Conservation (phyloP, 2,113 vertebrate genomes). For the Sylvietta virens region DNA sequence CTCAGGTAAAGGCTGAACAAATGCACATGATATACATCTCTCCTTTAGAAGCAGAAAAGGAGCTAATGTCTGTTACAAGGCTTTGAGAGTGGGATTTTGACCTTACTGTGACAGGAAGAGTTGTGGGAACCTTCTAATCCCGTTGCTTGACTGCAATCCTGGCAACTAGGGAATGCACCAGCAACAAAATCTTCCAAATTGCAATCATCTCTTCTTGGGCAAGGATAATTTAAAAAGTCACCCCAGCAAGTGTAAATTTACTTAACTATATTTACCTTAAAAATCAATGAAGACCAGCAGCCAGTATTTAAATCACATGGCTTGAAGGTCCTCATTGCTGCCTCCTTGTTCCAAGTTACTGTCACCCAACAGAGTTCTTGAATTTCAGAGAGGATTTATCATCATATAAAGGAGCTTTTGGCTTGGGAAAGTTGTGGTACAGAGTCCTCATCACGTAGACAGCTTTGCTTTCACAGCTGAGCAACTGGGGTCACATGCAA, state of each 20-base stretch:
- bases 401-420: not conserved
- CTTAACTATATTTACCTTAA: not conserved
- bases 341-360: not conserved
- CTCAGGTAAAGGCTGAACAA: slow-evolving; percentile 47
- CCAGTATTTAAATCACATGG: not conserved
- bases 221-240: not conserved
- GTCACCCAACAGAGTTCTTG: not conserved
- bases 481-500: not conserved
- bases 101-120: not conserved
- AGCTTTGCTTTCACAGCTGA: not conserved
- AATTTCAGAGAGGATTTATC: not conserved
- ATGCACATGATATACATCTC: not conserved
- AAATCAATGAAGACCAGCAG: not conserved
- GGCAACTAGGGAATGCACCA: not conserved
- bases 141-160: not conserved
- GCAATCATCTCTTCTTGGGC: not conserved
- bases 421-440: not conserved
- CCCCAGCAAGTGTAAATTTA: not conserved
- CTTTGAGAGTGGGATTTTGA: not conserved
- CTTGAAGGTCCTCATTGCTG: not conserved
- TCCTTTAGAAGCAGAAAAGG: not conserved
- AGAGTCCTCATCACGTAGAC: not conserved
- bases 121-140: not conserved
- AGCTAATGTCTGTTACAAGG: not conserved
- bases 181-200: not conserved